Base-by-base conservation (phyloP, 2,888 invertebrate genomes). In the Adelognathus sp. region DNA sequence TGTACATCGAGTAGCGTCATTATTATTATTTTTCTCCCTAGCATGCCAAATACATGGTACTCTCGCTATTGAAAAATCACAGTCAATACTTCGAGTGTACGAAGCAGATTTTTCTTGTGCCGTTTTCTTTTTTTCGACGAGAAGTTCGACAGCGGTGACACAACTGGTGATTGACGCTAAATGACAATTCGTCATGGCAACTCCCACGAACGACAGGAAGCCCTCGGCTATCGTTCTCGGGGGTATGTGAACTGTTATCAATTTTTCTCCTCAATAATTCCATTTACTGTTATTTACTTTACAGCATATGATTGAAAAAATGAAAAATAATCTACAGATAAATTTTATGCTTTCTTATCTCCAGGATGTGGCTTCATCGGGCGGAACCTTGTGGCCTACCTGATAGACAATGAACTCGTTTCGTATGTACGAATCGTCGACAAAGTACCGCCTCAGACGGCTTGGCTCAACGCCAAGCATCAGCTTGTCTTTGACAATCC, bases 281-380 rank as follows among this genome's bases (percentile, higher is more conserved):
- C 21, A 63, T 21, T 21, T 58, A 56, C 14, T 11, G 39, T 33
- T n/a, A n/a, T n/a, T n/a, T n/a, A n/a, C n/a, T n/a, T n/a, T n/a
- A n/a, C 29, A 44, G 24, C 14, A 31, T 16, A 5, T 50, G 9
- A 11, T 6, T 41, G 16, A 16, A 11, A n/a, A 5, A 14, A 39
- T 33, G n/a, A 36, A 9, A n/a, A n/a, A n/a, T n/a, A n/a, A 63
- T n/a, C 44, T 69, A 56, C 46, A 29, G 54, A 61, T 77, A 29
- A 52, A n/a, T 60, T 72, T 33, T 36, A 41, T 61, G 14, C 16
- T 39, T 27, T 44, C 50, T 33, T 69, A 46, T 67, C 16, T 80
- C 82, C 92, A 98, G 98, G 98, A 92, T 97, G 97, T 92, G 98
- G 98, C 87, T 98, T 98, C 92, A 96, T 98, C 90, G 98, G 98